Conservation (phyloP, 2,113 vertebrate species). For the Poeciliopsis occidentalis region DNA sequence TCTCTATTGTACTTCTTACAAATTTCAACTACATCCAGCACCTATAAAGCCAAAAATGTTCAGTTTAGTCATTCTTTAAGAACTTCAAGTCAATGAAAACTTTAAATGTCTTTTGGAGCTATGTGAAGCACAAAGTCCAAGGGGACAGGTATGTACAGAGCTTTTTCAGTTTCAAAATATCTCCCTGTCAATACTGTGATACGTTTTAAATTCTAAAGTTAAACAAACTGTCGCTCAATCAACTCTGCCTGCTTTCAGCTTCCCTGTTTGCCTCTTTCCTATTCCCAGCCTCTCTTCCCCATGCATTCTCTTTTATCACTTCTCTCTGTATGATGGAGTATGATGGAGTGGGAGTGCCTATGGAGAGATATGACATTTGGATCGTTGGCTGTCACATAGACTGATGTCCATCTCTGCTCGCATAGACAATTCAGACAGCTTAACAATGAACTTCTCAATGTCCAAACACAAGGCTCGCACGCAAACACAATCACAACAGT, state of each 20-base stretch:
- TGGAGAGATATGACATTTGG: constrained; percentile 63
- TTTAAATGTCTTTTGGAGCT: background rate
- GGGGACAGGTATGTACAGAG: background rate
- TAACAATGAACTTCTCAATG: constrained; percentile 66
- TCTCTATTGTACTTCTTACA: too few species aligned
- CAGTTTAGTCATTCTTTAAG: background rate
- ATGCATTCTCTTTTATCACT: constrained; percentile 10
- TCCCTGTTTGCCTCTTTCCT: constrained; percentile 3
- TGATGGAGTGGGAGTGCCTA: constrained; percentile 66
- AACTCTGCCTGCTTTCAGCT: constrained; percentile 4
- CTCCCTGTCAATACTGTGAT: background rate
- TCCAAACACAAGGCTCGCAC: constrained; percentile 38
- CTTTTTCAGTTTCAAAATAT: background rate
- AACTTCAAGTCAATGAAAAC: background rate
- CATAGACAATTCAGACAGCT: constrained; percentile 66
- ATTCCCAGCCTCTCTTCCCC: constrained; percentile 1
- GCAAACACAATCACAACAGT: constrained; percentile 25
- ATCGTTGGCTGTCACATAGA: constrained; percentile 73
- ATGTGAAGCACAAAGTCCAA: background rate
- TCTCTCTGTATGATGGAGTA: constrained; percentile 41
- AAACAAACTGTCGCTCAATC: constrained; percentile 23
- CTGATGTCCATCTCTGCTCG: constrained; percentile 64
- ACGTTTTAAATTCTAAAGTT: constrained; percentile 13
- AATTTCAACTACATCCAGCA: too few species aligned
- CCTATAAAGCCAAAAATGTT: background rate